Percentiles rank a stretch among this genome's conserved stretches.
These are phyloP conservation scores for Andrena marginata DNA, from an alignment of 2,888 invertebrate species.

Conservation along the genomic window DNA sequence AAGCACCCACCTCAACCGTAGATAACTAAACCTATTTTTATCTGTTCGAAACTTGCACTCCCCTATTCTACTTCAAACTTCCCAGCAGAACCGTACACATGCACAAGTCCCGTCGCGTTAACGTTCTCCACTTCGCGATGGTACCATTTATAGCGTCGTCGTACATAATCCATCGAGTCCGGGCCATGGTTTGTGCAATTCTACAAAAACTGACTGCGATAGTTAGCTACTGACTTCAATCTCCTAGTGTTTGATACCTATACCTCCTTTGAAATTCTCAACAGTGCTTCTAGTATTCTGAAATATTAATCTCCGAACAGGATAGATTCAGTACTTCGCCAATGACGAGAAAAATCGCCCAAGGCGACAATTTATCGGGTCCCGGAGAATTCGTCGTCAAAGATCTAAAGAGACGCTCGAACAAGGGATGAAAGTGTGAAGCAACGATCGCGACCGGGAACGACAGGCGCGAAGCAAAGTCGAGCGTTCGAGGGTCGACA, in stretches of 20 bases:
- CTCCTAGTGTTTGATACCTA: no score
- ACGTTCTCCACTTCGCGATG: background rate
- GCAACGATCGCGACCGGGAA: background rate
- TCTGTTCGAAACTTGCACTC: constrained; percentile 8
- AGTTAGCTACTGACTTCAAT: no score
- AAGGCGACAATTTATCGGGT: background rate
- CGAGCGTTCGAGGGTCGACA: constrained; percentile 1
- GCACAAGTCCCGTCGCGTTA: background rate
- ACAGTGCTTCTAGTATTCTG: no score
- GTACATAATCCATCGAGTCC: no score
- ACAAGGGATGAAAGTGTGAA: background rate
- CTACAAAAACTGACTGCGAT: no score
- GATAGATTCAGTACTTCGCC: no score
- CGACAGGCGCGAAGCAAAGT: constrained; percentile 8
- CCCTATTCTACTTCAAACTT: constrained; percentile 15
- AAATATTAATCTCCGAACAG: no score
- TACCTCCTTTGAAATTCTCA: no score
- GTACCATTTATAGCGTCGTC: background rate
- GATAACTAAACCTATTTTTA: constrained; percentile 31
- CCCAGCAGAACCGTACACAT: background rate
- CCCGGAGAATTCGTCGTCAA: background rate
- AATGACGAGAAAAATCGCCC: no score
- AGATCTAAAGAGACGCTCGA: background rate
- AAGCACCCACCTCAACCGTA: constrained; percentile 19
- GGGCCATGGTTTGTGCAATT: no score